phyloP scores from a whole-genome alignment of 2,113 vertebrate species.

The Peromyscus leucopus region DNA sequence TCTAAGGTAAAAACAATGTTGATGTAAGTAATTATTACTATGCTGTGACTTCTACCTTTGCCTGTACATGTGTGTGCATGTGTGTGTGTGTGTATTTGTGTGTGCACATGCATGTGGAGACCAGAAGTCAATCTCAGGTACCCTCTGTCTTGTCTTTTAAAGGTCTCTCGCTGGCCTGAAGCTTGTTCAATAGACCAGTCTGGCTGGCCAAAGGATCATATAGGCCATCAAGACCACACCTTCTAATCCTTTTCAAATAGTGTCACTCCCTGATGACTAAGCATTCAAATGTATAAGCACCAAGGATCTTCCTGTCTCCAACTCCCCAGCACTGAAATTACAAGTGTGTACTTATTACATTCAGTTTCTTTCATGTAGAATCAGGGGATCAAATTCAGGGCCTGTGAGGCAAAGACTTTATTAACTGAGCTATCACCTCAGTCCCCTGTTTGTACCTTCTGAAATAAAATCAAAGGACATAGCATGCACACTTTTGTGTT shows the following conservation, averaged over 20 bases:
- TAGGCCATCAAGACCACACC: neutral
- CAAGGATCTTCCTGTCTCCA: neutral
- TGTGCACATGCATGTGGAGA: neutral
- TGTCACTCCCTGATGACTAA: neutral
- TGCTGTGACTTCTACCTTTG: neutral
- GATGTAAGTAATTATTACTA: neutral
- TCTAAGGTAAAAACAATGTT: neutral
- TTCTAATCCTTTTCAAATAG: neutral
- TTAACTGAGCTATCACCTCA: no score
- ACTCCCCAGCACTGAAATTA: neutral
- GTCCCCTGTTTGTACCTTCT: neutral
- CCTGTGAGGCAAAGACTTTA: neutral
- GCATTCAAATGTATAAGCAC: neutral
- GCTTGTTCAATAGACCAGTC: neutral
- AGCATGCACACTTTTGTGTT: neutral
- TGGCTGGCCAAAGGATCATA: neutral
- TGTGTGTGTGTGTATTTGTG: neutral
- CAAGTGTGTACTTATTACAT: neutral
- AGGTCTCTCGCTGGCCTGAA: neutral
- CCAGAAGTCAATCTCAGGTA: neutral
- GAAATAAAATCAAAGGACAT: neutral
- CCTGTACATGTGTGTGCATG: neutral
- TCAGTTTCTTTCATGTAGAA: no score
- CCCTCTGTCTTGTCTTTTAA: neutral
- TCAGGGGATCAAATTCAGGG: no score